Percentiles rank a stretch among this genome's conserved stretches.
Conservation (phyloP, 1,140 invertebrate genomes). For the Drosophila subobscura region DNA sequence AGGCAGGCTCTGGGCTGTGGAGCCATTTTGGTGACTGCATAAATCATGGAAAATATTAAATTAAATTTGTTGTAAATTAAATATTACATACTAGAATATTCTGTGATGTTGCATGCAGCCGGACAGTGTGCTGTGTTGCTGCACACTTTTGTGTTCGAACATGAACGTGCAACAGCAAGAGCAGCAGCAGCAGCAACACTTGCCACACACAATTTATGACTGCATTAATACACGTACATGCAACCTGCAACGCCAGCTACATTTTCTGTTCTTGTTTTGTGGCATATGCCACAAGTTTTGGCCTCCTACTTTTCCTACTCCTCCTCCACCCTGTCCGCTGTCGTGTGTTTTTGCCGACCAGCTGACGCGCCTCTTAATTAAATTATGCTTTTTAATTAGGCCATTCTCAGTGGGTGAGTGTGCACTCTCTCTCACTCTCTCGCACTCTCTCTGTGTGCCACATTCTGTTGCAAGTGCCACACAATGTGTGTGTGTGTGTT, state of each 20-base stretch:
- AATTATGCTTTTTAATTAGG: slow-evolving; percentile 79
- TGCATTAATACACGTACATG: slow-evolving; percentile 60
- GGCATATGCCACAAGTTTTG: slow-evolving; percentile 65
- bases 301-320: slow-evolving; percentile 7
- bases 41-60: slow-evolving; percentile 77
- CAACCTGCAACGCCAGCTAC: slow-evolving; percentile 17
- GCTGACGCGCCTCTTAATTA: slow-evolving; percentile 24
- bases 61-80: slow-evolving; percentile 79
- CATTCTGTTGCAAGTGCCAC: slow-evolving; percentile 6
- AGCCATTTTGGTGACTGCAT: slow-evolving; percentile 43
- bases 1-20: neutral
- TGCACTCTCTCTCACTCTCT: neutral
- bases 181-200: slow-evolving; percentile 44
- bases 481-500: slow-evolving; percentile 12
- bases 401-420: slow-evolving; percentile 44
- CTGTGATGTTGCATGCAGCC: slow-evolving; percentile 33
- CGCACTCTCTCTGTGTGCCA: slow-evolving; percentile 4
- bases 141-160: slow-evolving; percentile 62
- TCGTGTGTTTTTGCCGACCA: slow-evolving; percentile 38
- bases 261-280: slow-evolving; percentile 60
- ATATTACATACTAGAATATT: slow-evolving; percentile 65
- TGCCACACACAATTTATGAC: slow-evolving; percentile 77
- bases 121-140: slow-evolving; percentile 50
- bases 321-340: slow-evolving; percentile 13
- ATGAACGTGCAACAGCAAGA: slow-evolving; percentile 43